phyloP scores from a whole-genome alignment of 2,888 invertebrate species.

The Scaptomyza reducta region DNA sequence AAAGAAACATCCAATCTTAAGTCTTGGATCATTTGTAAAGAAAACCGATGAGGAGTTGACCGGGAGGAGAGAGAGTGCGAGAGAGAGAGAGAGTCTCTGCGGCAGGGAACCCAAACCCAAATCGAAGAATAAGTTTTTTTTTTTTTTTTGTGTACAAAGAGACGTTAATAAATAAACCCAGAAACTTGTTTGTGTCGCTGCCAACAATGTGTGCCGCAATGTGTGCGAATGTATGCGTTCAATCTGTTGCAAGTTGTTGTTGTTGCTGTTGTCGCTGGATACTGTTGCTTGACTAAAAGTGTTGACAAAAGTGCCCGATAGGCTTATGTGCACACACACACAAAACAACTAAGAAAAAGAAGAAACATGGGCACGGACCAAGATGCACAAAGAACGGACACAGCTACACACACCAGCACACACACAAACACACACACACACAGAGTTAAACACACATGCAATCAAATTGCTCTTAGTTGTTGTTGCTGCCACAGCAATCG shows the following conservation, averaged over 20 bases:
- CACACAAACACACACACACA: conserved; percentile 23
- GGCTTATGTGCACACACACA: conserved; percentile 61
- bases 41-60: too few species aligned
- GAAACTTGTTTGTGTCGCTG: conserved; percentile 69
- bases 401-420: conserved; percentile 23
- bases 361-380: conserved; percentile 41
- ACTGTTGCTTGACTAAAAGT: conserved; percentile 72
- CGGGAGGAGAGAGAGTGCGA: background rate
- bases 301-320: conserved; percentile 81
- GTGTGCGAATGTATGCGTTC: conserved; percentile 52
- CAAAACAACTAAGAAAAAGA: background rate
- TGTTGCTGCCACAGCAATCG: conserved; percentile 69
- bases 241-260: conserved; percentile 31
- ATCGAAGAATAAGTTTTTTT: conserved; percentile 49
- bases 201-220: conserved; percentile 27
- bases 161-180: conserved; percentile 60
- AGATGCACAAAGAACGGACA: conserved; percentile 49
- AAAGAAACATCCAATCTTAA: conserved; percentile 70
- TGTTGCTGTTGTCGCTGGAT: conserved; percentile 34
- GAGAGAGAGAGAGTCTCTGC: conserved; percentile 20
- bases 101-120: conserved; percentile 23
- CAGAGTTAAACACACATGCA: conserved; percentile 30
- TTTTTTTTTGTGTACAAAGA: conserved; percentile 29
- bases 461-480: conserved; percentile 64
- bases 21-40: conserved; percentile 71